These are phyloP conservation scores for Pseudomyrmex cubaensis DNA, from an alignment of 1,140 invertebrate genomes.

Conservation along the genomic window DNA sequence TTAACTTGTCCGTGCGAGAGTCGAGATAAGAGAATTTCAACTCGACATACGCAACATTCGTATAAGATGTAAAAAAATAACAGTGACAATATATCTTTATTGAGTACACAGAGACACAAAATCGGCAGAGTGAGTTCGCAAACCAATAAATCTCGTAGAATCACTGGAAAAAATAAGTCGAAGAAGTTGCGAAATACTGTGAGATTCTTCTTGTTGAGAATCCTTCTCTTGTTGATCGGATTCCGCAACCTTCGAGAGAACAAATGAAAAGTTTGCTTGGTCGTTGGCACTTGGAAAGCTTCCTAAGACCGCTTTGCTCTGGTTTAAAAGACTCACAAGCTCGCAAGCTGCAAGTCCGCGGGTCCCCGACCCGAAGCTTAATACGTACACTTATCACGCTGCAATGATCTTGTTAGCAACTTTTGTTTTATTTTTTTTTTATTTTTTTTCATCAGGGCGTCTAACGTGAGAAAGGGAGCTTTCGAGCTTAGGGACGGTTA, in stretches of 20 bases:
- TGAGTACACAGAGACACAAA: not conserved
- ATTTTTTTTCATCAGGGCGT: constrained; percentile 12
- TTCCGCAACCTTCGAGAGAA: constrained; percentile 45
- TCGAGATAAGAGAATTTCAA: not conserved
- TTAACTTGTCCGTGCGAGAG: not conserved
- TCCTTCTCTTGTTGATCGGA: constrained; percentile 8
- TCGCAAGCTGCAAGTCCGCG: constrained; percentile 18
- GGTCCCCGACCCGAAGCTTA: constrained; percentile 79
- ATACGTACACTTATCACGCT: constrained; percentile 83
- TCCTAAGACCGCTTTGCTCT: constrained; percentile 67
- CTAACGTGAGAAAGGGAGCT: constrained; percentile 43
- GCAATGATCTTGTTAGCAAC: constrained; percentile 83
- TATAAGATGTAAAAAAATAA: too few relatives aligned
- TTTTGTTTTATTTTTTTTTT: constrained; percentile 28
- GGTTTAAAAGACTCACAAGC: constrained; percentile 32
- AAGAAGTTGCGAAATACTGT: not conserved
- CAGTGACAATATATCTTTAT: too few relatives aligned
- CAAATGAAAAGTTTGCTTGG: constrained; percentile 66
- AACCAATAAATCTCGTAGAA: not conserved
- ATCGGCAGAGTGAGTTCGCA: not conserved
- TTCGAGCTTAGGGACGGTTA: constrained; percentile 78
- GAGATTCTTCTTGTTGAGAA: not conserved
- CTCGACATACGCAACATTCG: too few relatives aligned
- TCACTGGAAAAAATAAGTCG: not conserved
- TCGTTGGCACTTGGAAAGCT: constrained; percentile 72